A percentile compares a stretch with the other conserved stretches of the same genome.
These are phyloP conservation scores for Buceros bicornis DNA, from an alignment of 2,797 vertebrate species.

Conservation along the genomic window DNA sequence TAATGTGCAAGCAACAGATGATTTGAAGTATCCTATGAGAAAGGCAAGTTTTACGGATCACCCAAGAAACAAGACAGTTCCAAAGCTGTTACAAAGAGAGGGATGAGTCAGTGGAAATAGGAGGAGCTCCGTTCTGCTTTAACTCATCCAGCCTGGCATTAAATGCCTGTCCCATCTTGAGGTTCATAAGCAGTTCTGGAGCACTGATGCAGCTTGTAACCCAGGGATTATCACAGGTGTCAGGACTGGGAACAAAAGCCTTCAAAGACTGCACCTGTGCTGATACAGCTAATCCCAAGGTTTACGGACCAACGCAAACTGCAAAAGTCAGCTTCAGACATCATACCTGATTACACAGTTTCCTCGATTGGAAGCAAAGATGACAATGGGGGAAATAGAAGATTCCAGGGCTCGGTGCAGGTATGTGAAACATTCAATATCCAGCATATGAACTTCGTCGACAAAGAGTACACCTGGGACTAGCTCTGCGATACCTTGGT, in stretches of 20 bases:
- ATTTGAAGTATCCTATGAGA: not conserved
- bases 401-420: constrained; percentile 96
- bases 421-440: constrained; percentile 99
- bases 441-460: constrained; percentile 98
- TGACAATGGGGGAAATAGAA: constrained; percentile 95
- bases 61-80: not conserved
- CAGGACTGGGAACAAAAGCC: not conserved
- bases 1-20: not conserved
- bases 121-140: not conserved
- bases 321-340: constrained; percentile 1
- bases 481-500: constrained; percentile 96
- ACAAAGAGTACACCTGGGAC: constrained; percentile 97
- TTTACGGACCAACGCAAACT: not conserved
- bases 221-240: not conserved
- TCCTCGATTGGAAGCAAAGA: constrained; percentile 97
- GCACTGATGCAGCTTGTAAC: not conserved
- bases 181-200: not conserved
- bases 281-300: not conserved
- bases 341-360: constrained; percentile 94
- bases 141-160: not conserved
- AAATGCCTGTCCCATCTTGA: not conserved
- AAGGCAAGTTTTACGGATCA: not conserved
- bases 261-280: not conserved
- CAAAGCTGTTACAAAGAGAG: not conserved
- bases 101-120: not conserved